Percentiles rank a stretch among this genome's conserved stretches.
Conservation (phyloP, 1,140 invertebrate genomes). For the Oppia nitens region DNA sequence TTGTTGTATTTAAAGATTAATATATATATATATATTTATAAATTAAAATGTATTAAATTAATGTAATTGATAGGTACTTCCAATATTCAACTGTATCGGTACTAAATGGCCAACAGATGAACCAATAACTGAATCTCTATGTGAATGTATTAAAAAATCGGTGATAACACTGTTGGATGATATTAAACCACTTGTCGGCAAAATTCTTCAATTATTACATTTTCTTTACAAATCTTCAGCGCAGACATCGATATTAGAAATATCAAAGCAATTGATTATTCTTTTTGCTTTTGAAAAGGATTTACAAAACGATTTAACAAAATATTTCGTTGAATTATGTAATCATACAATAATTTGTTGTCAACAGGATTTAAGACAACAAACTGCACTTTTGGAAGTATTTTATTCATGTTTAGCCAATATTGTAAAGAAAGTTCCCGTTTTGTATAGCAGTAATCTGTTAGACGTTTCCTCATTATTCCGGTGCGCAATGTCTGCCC, state of each 20-base stretch:
- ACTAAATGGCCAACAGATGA: slow-evolving; percentile 12
- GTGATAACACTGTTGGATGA: slow-evolving; percentile 46
- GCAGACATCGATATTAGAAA: slow-evolving; percentile 46
- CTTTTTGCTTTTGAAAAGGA: slow-evolving; percentile 22
- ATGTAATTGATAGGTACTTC: slow-evolving; percentile 10
- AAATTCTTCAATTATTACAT: slow-evolving; percentile 47
- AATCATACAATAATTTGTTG: slow-evolving; percentile 15
- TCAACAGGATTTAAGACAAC: slow-evolving; percentile 17
- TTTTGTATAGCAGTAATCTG: slow-evolving; percentile 4
- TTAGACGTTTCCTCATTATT: not conserved
- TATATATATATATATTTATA: too few species aligned
- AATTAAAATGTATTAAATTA: too few species aligned
- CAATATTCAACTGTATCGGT: slow-evolving; percentile 7
- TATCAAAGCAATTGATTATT: slow-evolving; percentile 40
- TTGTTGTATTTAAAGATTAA: too few species aligned
- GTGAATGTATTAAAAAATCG: slow-evolving; percentile 47
- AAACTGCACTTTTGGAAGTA: slow-evolving; percentile 18
- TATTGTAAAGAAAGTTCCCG: slow-evolving; percentile 14
- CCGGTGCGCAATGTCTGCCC: slow-evolving; percentile 28
- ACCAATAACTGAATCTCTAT: slow-evolving; percentile 38
- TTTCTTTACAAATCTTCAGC: slow-evolving; percentile 48
- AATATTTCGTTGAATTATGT: slow-evolving; percentile 19
- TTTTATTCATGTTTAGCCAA: slow-evolving; percentile 11
- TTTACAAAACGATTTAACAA: slow-evolving; percentile 8
- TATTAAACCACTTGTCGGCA: slow-evolving; percentile 40